A percentile compares a stretch with the other conserved stretches of the same genome.
phyloP scores from a whole-genome alignment of 1,140 invertebrate species.

The Colletes latitarsis region DNA sequence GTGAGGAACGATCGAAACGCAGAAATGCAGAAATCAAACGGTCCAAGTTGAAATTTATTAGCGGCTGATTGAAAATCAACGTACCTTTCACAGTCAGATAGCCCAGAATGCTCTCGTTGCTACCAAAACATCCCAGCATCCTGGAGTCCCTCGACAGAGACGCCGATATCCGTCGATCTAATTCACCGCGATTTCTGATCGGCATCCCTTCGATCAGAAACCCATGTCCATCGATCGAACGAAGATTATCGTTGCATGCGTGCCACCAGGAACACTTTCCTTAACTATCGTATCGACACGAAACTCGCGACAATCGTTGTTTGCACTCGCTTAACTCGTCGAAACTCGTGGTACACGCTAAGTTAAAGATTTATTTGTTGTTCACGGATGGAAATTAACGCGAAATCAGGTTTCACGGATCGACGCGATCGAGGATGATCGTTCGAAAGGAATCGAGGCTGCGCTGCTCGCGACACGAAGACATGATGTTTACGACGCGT shows the following conservation, averaged over 20 bases:
- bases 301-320: no score
- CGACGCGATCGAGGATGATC: not conserved
- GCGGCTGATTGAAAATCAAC: not conserved
- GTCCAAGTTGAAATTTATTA: no score
- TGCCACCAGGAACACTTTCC: no score
- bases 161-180: not conserved
- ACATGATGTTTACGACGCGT: conserved; percentile 65
- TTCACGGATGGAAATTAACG: no score
- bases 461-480: not conserved
- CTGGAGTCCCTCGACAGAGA: conserved; percentile 43
- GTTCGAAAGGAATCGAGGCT: not conserved
- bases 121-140: conserved; percentile 73
- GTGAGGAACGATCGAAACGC: no score
- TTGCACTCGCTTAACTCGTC: no score
- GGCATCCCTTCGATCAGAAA: not conserved
- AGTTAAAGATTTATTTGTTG: no score
- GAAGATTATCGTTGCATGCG: not conserved
- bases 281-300: no score
- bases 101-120: conserved; percentile 74
- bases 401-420: not conserved
- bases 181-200: not conserved
- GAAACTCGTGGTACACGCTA: no score
- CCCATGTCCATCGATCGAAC: not conserved
- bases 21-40: no score
- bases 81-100: conserved; percentile 71